These are phyloP conservation scores for Zapornia atra DNA, from an alignment of 2,113 vertebrate genomes.

Conservation along the genomic window DNA sequence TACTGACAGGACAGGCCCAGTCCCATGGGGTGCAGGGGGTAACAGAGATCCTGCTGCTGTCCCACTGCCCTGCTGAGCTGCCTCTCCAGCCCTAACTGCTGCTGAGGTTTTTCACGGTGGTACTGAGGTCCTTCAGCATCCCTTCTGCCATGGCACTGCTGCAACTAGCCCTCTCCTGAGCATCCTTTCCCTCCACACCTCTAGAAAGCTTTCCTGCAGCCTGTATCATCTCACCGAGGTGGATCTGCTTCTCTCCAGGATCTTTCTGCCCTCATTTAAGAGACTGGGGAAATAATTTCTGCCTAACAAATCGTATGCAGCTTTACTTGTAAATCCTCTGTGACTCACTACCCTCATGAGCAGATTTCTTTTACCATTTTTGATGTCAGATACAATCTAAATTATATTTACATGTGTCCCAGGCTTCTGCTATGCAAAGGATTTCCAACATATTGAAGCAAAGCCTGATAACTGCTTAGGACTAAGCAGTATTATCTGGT, in stretches of 20 bases:
- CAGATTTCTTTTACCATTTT: slow-evolving; percentile 4
- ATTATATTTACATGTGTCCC: not conserved
- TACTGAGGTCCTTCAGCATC: not conserved
- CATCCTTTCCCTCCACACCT: not conserved
- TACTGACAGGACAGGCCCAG: not conserved
- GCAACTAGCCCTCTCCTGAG: not conserved
- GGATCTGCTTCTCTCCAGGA: not conserved
- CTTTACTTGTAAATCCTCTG: not conserved
- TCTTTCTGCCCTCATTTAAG: not conserved
- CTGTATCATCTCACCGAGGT: not conserved
- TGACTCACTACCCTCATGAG: not conserved
- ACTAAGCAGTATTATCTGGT: not conserved
- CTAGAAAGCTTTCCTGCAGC: not conserved
- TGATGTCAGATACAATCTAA: not conserved
- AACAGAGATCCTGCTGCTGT: rapidly evolving
- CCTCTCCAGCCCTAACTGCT: not conserved
- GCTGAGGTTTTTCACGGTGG: not conserved
- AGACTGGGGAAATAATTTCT: not conserved
- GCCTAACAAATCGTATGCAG: not conserved
- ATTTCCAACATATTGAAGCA: slow-evolving; percentile 20
- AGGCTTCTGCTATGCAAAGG: not conserved
- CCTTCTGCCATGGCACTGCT: too few relatives aligned
- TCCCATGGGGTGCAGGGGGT: rapidly evolving
- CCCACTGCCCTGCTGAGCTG: rapidly evolving
- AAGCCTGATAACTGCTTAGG: slow-evolving; percentile 10